phyloP scores from a whole-genome alignment of 2,888 invertebrate species.

The Drosophila tripunctata region DNA sequence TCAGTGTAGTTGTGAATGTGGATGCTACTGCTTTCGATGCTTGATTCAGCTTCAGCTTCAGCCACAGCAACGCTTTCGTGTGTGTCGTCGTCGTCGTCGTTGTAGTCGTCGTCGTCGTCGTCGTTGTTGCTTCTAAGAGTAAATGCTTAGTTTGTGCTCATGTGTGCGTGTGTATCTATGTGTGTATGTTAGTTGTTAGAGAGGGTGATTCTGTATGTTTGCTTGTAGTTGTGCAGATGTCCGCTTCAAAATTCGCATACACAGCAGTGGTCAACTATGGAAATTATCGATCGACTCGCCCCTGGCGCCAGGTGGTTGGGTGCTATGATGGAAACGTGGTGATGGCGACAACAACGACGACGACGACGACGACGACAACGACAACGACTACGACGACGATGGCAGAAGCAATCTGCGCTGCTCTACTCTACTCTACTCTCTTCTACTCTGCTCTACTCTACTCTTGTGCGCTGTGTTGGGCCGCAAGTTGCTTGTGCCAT shows the following conservation, averaged over 20 bases:
- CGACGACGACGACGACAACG: conserved; percentile 32
- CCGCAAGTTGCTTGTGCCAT: conserved; percentile 65
- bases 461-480: conserved; percentile 7
- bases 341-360: conserved; percentile 60
- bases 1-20: not conserved
- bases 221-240: conserved; percentile 77
- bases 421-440: conserved; percentile 58
- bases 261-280: conserved; percentile 84
- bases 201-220: conserved; percentile 62
- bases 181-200: conserved; percentile 38
- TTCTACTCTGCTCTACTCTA: not conserved
- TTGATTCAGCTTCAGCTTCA: conserved; percentile 72
- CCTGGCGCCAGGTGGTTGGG: conserved; percentile 82
- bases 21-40: conserved; percentile 69
- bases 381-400: conserved; percentile 52
- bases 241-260: conserved; percentile 82
- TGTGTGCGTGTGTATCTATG: conserved; percentile 36
- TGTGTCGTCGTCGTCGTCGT: conserved; percentile 18
- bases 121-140: conserved; percentile 75
- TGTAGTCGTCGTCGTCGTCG: conserved; percentile 6
- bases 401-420: conserved; percentile 78
- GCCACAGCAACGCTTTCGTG: conserved; percentile 34
- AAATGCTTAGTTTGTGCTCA: conserved; percentile 62
- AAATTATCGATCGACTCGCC: conserved; percentile 84
- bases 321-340: conserved; percentile 72